Conservation (phyloP, 92 coral and sea anemone genomes). For the Phenganax subtilis region DNA sequence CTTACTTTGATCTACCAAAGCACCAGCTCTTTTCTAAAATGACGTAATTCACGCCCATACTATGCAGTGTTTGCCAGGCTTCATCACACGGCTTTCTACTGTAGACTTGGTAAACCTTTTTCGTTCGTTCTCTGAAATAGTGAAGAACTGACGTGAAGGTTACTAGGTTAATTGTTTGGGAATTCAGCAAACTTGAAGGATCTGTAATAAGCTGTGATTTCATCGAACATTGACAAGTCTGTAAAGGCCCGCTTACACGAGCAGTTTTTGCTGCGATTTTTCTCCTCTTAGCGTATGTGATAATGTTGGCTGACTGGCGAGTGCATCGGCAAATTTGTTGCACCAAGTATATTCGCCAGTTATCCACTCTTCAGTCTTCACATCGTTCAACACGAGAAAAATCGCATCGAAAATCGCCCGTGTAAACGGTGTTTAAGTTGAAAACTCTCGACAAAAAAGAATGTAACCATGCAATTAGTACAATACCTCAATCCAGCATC, state of each 20-base stretch:
- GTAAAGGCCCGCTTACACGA: no score
- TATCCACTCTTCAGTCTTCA: no score
- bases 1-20: constrained; percentile 87
- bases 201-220: not conserved
- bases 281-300: no score
- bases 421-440: not conserved
- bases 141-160: not conserved
- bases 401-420: no score
- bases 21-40: constrained; percentile 91
- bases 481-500: constrained; percentile 86
- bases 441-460: not conserved
- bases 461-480: not conserved
- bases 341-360: no score
- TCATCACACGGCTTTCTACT: constrained; percentile 91
- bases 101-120: constrained; percentile 91
- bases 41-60: constrained; percentile 84
- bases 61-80: constrained; percentile 73
- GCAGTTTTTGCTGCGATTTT: no score
- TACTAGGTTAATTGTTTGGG: not conserved
- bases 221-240: not conserved
- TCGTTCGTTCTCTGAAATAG: constrained; percentile 74
- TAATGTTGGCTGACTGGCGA: no score
- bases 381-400: no score
- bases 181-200: no score
- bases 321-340: no score